Evolutionary conservation across 92 coral and sea anemone genomes (phyloP).

Genomic region (Scolanthus callimorphus): DNA sequence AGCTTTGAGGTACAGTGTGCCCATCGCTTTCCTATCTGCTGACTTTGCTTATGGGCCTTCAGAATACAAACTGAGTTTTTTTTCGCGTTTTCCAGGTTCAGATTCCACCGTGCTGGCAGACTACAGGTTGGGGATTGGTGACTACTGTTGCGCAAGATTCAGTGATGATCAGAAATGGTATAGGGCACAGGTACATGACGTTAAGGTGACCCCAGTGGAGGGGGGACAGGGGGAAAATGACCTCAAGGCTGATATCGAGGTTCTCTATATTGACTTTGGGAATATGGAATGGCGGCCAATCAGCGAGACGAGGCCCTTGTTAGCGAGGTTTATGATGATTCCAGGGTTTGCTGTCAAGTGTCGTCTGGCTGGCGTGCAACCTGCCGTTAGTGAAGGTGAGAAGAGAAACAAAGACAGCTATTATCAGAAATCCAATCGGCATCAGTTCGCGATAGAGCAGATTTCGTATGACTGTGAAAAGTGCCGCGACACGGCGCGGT

Average conservation of each 20-base stretch:
- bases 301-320: constrained; percentile 55
- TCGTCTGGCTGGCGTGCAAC: constrained; percentile 73
- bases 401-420: no score
- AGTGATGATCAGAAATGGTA: constrained; percentile 84
- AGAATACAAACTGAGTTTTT: no score
- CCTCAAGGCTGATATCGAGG: constrained; percentile 40
- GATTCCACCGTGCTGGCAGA: constrained; percentile 2
- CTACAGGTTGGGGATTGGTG: constrained; percentile 60
- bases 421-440: no score
- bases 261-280: constrained; percentile 89
- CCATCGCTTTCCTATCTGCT: no score
- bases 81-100: background rate
- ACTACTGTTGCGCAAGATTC: constrained; percentile 85
- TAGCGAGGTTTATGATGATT: constrained; percentile 72
- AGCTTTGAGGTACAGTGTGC: no score
- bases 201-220: constrained; percentile 12
- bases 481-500: no score
- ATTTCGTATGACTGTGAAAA: no score
- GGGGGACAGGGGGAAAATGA: constrained; percentile 7
- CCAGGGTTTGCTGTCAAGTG: constrained; percentile 93
- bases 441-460: no score
- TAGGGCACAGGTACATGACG: constrained; percentile 65
- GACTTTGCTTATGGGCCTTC: no score
- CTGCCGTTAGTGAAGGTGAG: constrained; percentile 49
- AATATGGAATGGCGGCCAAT: constrained; percentile 70